Evolutionary conservation across 2,888 invertebrate species (phyloP), one percentile per base, ranked within the genome.

Genomic region (Schizotus pectinicornis): DNA sequence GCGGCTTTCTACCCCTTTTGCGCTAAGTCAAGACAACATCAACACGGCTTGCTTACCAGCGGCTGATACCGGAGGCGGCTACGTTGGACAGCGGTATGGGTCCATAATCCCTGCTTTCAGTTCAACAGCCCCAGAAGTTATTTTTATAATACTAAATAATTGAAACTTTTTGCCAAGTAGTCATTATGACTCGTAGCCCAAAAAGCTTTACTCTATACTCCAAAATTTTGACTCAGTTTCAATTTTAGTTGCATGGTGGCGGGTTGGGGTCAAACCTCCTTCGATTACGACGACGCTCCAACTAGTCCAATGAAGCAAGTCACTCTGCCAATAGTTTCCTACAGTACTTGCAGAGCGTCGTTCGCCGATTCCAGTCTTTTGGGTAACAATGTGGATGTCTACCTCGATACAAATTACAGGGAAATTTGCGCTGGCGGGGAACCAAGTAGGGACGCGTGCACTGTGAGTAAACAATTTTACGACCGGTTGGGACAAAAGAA

Each of bases 181-280:
- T n/a, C n/a, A n/a, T n/a, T n/a, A n/a, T n/a, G n/a, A n/a, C n/a
- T n/a, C n/a, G n/a, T n/a, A n/a, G n/a, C n/a, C n/a, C n/a, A n/a
- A n/a, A n/a, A n/a, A n/a, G n/a, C n/a, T n/a, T n/a, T n/a, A n/a
- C n/a, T n/a, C n/a, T n/a, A n/a, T n/a, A n/a, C n/a, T n/a, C n/a
- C n/a, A n/a, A n/a, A n/a, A n/a, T n/a, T n/a, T n/a, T n/a, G n/a
- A n/a, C n/a, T n/a, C n/a, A n/a, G n/a, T n/a, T n/a, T n/a, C n/a
- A n/a, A n/a, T n/a, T 67, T 30, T 56, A 81, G 81, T 60, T 88
- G 88, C 70, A 84, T 83, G 80, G 89, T 91, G 0, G 82, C 90
- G n/a, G 95, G 95, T 8, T 95, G 95, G 94, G 95, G 95, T 8
- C 91, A 92, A 74, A 83, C 91, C 64, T 86, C 88, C 64, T 95